Base-by-base conservation (phyloP, 2,113 vertebrate species). In the Promerops cafer region DNA sequence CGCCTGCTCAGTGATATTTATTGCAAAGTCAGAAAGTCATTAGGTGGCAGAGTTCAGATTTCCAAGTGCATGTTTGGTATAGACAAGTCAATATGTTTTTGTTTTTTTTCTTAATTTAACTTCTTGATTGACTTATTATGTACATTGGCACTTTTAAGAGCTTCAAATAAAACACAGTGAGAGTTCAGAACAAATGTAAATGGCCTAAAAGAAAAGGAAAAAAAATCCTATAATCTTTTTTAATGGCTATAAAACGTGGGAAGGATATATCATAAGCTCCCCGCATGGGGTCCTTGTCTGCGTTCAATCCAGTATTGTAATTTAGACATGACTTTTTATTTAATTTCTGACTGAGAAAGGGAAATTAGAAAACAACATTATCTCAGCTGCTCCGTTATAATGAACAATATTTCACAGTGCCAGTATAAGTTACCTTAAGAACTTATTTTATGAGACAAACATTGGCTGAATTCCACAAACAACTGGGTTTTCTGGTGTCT, bases 241-340 rank as follows among this genome's bases (percentile, higher is more conserved):
- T 98, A 98, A 98, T 97, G 98, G 96, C 96, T 97, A 91, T 97
- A 96, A 98, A 97, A 98, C 96, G 96, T 97, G 96, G 96, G 96
- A 96, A 97, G 96, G 96, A 97, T 98, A 97, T 97, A 98, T 98
- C 98, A 98, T 97, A 98, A 98, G 97, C 97, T 97, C 98, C 94
- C 98, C 87, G 94, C 97, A 98, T 98, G 98, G 98, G 98, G 98
- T 98, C 98, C 96, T 97, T 93, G 72, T 97, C 98, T 98, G 97
- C 97, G 95, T 97, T 98, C 97, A 98, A 98, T 98, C 98, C 98
- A 98, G 97, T 96, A 95, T 98, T 98, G 98, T 98, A 98, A 98
- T 98, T 98, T 98, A 98, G 98, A 98, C 98, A 98, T 98, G 98
- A 98, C 98, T 98, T 98, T 98, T 98, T 98, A 98, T 98, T 98